Percentiles rank a stretch among this genome's conserved stretches.
Evolutionary conservation across 2,888 invertebrate species (phyloP).

Genomic region (Orgyia antiqua): DNA sequence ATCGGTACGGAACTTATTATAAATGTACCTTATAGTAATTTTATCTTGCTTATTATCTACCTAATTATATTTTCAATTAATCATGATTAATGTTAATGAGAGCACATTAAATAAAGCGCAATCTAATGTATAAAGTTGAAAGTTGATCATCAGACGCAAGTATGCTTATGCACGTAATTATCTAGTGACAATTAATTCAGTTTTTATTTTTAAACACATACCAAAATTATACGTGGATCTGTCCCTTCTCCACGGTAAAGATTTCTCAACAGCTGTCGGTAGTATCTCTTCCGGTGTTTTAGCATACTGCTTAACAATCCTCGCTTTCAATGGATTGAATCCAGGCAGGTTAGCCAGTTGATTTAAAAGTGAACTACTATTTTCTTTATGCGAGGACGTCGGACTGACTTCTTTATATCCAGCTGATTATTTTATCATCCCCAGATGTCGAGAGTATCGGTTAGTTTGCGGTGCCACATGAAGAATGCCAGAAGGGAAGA

Average conservation of each 20-base stretch:
- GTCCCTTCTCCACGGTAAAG: slow-evolving; percentile 91
- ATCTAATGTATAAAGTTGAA: slow-evolving; percentile 27
- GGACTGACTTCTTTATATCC: slow-evolving; percentile 76
- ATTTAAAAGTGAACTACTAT: slow-evolving; percentile 83
- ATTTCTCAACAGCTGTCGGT: slow-evolving; percentile 88
- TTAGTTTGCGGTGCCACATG: slow-evolving; percentile 70
- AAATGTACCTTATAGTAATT: too few species aligned
- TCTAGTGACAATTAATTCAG: slow-evolving; percentile 35
- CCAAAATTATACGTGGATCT: slow-evolving; percentile 84
- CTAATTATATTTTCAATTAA: too few species aligned
- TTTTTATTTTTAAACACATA: slow-evolving; percentile 68
- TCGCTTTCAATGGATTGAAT: slow-evolving; percentile 83
- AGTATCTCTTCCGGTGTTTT: slow-evolving; percentile 80
- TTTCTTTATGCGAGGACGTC: slow-evolving; percentile 79
- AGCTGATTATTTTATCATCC: slow-evolving; percentile 57
- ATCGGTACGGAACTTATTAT: too few species aligned
- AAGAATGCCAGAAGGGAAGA: slow-evolving; percentile 76
- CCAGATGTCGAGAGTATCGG: slow-evolving; percentile 61
- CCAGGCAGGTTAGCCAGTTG: slow-evolving; percentile 83
- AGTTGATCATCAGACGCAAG: slow-evolving; percentile 47
- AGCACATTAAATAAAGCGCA: slow-evolving; percentile 19
- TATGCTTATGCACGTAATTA: too few species aligned
- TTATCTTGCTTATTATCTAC: too few species aligned
- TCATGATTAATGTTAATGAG: slow-evolving; percentile 20
- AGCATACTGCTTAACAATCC: slow-evolving; percentile 83